A percentile compares a stretch with the other conserved stretches of the same genome.
Conservation (phyloP, 2,797 vertebrate species). For the Selene dorsalis region DNA sequence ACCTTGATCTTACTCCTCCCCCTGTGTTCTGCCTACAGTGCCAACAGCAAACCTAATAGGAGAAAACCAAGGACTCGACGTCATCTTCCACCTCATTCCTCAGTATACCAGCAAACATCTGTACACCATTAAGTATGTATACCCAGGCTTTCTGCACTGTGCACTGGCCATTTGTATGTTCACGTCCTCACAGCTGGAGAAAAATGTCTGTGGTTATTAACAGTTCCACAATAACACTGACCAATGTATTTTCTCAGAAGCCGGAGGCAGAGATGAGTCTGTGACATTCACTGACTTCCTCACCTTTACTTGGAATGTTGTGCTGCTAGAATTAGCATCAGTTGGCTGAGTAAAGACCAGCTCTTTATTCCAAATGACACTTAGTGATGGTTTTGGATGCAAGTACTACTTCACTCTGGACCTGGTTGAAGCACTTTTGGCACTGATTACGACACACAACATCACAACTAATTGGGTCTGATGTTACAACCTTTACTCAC, state of each 20-base stretch:
- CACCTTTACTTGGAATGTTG: constrained; percentile 12
- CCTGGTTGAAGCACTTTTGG: too few species aligned
- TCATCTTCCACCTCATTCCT: constrained; percentile 88
- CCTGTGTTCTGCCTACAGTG: constrained; percentile 76
- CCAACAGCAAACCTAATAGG: constrained; percentile 87
- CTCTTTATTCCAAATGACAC: not conserved
- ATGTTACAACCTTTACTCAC: too few species aligned
- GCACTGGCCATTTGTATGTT: not conserved
- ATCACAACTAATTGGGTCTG: too few species aligned
- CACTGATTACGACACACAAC: too few species aligned
- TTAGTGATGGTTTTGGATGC: constrained; percentile 1
- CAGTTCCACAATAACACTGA: not conserved
- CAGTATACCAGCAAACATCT: constrained; percentile 84
- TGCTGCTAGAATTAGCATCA: not conserved
- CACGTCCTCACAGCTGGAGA: not conserved
- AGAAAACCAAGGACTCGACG: constrained; percentile 88
- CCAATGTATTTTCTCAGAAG: not conserved
- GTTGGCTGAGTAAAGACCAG: not conserved
- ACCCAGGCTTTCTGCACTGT: not conserved
- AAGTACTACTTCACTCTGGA: not conserved
- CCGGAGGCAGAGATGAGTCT: not conserved
- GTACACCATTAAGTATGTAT: constrained; percentile 86
- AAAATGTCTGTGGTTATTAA: not conserved
- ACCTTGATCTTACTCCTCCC: not conserved
- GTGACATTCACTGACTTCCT: not conserved